Evolutionary conservation across 2,888 invertebrate species (phyloP).

Genomic region (Brassicogethes aeneus): DNA sequence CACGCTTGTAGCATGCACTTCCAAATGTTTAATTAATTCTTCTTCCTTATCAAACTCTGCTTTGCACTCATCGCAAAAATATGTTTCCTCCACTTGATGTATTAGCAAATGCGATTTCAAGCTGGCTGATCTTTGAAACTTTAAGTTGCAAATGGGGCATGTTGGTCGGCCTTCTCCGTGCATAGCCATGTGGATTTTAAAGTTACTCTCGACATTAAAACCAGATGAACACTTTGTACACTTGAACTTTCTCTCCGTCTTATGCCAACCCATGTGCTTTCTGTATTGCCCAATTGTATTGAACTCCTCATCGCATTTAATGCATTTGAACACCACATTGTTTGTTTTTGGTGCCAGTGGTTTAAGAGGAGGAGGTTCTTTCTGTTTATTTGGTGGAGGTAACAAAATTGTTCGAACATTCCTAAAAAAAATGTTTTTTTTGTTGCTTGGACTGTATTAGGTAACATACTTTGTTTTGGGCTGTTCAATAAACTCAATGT

Average conservation of each 20-base stretch:
- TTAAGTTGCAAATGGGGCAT: slow-evolving; percentile 37
- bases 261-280: slow-evolving; percentile 32
- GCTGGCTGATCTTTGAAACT: slow-evolving; percentile 35
- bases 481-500: not conserved
- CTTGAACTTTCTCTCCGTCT: slow-evolving; percentile 31
- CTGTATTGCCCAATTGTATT: slow-evolving; percentile 24
- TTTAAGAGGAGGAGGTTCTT: too few species aligned
- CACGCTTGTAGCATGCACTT: slow-evolving; percentile 13
- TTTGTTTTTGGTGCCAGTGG: slow-evolving; percentile 5
- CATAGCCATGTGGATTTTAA: slow-evolving; percentile 34
- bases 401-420: not conserved
- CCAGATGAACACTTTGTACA: slow-evolving; percentile 33
- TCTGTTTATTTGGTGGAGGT: not conserved
- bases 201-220: slow-evolving; percentile 36
- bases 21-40: slow-evolving; percentile 44
- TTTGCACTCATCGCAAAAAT: slow-evolving; percentile 33
- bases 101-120: slow-evolving; percentile 36
- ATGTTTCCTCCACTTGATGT: slow-evolving; percentile 38
- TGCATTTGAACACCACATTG: slow-evolving; percentile 20
- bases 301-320: slow-evolving; percentile 28
- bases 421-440: too few species aligned
- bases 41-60: slow-evolving; percentile 36
- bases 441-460: too few species aligned
- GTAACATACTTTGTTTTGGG: not conserved
- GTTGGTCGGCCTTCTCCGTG: slow-evolving; percentile 27